phyloP scores from a whole-genome alignment of 2,888 invertebrate genomes.

The Orgyia antiqua region DNA sequence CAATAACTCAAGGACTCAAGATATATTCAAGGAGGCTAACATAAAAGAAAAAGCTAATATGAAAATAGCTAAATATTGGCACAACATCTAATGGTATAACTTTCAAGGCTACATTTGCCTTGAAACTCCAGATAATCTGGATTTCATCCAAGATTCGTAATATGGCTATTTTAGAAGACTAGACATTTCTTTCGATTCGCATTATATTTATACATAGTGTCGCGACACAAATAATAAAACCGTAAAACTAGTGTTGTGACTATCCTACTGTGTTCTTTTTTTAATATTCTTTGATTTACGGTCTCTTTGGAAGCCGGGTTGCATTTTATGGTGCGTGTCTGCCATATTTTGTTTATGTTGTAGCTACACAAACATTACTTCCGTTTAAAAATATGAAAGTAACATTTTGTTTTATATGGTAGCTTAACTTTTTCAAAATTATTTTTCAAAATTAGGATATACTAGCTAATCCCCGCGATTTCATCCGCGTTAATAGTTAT shows the following conservation, averaged over 20 bases:
- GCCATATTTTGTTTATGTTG: slow-evolving; percentile 1
- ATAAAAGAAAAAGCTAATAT: neutral
- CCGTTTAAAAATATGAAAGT: too few relatives aligned
- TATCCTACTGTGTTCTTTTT: slow-evolving; percentile 18
- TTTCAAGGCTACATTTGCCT: slow-evolving; percentile 43
- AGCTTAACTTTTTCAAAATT: too few relatives aligned
- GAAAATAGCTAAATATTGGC: slow-evolving; percentile 19
- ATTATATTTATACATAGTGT: slow-evolving; percentile 10
- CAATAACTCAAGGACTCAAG: too few relatives aligned
- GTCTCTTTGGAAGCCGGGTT: slow-evolving; percentile 10
- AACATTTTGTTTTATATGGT: too few relatives aligned
- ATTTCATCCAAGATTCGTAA: slow-evolving; percentile 40
- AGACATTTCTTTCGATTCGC: slow-evolving; percentile 1
- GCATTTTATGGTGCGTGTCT: slow-evolving; percentile 1
- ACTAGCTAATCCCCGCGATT: too few relatives aligned
- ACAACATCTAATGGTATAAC: slow-evolving; percentile 15
- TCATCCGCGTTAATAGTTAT: too few relatives aligned
- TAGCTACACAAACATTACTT: neutral
- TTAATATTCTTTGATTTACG: slow-evolving; percentile 27
- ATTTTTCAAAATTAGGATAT: too few relatives aligned
- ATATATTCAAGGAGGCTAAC: too few relatives aligned
- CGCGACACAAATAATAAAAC: slow-evolving; percentile 41
- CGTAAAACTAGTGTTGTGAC: slow-evolving; percentile 20
- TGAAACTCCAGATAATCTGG: slow-evolving; percentile 35
- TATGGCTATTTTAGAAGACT: neutral